A percentile compares a stretch with the other conserved stretches of the same genome.
phyloP scores from a whole-genome alignment of 2,888 invertebrate species.

The Cataglyphis albicans region DNA sequence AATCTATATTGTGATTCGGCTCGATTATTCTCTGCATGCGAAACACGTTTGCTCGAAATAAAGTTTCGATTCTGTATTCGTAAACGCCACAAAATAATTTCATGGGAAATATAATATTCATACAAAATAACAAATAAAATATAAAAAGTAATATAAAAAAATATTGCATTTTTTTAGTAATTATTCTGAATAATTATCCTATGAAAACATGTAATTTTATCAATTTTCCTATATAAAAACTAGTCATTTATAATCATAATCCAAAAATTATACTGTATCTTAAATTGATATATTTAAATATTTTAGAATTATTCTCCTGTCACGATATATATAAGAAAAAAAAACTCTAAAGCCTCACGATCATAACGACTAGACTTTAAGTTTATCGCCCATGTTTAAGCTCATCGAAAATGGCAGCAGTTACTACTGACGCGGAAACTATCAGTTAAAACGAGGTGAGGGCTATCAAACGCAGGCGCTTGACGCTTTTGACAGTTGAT shows the following conservation, averaged over 20 bases:
- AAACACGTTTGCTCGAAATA: conserved; percentile 1
- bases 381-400: conserved; percentile 57
- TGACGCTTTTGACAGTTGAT: conserved; percentile 23
- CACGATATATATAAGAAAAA: neutral
- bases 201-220: neutral
- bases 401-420: conserved; percentile 69
- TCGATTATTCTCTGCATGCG: conserved; percentile 39
- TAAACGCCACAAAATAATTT: neutral
- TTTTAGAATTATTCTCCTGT: neutral
- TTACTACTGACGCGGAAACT: conserved; percentile 82
- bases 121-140: neutral
- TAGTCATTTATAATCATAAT: neutral
- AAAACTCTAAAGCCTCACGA: conserved; percentile 1
- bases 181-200: neutral
- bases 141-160: neutral
- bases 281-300: neutral
- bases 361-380: conserved; percentile 52
- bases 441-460: conserved; percentile 84
- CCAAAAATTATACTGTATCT: neutral
- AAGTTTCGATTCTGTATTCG: conserved; percentile 25
- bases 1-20: conserved; percentile 35
- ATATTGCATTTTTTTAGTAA: neutral
- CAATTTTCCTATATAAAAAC: neutral
- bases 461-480: conserved; percentile 77
- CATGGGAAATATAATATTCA: conserved; percentile 2